Conservation (phyloP, 2,113 vertebrate genomes). For the Cynopterus brachyotis region DNA sequence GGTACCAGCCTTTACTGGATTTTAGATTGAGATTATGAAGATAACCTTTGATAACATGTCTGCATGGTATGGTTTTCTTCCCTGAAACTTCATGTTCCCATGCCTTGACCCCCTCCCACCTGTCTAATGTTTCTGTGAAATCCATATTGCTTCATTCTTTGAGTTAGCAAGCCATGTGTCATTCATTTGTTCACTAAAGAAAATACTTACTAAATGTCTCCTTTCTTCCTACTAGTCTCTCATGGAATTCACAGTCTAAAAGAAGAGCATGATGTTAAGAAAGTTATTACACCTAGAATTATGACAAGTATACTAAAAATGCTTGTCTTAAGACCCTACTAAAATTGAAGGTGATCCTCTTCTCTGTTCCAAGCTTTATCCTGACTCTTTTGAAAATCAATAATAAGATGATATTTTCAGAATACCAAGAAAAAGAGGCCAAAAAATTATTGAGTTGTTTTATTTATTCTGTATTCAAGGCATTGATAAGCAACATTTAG, state of each 20-base stretch:
- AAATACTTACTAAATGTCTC: background rate
- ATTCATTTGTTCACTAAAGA: background rate
- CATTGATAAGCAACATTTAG: background rate
- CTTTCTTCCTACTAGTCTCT: background rate
- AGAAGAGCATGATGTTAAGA: background rate
- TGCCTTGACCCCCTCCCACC: background rate
- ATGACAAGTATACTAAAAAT: background rate
- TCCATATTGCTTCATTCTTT: background rate
- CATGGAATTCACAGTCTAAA: background rate
- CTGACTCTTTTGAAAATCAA: conserved; percentile 8
- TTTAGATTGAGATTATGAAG: background rate
- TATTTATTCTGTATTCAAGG: background rate
- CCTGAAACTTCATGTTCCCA: background rate
- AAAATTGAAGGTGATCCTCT: background rate
- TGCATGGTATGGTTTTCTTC: background rate
- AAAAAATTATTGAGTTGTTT: background rate
- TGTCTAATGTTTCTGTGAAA: background rate
- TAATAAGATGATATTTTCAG: background rate
- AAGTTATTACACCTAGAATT: background rate
- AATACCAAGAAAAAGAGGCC: background rate
- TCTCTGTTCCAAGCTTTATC: background rate
- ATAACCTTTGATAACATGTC: background rate
- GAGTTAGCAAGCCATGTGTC: background rate
- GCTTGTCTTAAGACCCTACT: background rate
- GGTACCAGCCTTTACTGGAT: background rate